Conservation (phyloP, 2,113 vertebrate genomes). For the Indri indri region DNA sequence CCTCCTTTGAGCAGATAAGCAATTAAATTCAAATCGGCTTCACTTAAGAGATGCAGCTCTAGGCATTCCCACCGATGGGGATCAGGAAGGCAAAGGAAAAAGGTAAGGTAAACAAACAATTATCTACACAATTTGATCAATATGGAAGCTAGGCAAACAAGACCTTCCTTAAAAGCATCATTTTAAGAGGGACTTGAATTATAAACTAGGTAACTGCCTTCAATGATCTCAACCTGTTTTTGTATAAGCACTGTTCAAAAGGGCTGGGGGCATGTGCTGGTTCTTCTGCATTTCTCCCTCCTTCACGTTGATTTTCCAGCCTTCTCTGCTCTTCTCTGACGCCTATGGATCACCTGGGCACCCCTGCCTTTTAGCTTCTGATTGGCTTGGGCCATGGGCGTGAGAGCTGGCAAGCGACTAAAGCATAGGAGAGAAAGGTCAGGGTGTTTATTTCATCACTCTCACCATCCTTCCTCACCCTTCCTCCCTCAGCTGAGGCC, state of each 20-base stretch:
- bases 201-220: conserved; percentile 44
- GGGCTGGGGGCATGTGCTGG: not conserved
- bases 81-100: conserved; percentile 45
- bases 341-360: not conserved
- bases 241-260: conserved; percentile 26
- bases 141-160: conserved; percentile 44
- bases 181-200: conserved; percentile 53
- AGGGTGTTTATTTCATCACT: not conserved
- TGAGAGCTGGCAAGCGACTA: not conserved
- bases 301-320: not conserved
- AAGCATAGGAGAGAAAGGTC: conserved; percentile 1
- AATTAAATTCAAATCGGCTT: conserved; percentile 69
- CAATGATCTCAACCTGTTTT: conserved; percentile 48
- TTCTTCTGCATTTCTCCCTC: not conserved
- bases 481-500: not conserved
- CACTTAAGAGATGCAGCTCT: conserved; percentile 59
- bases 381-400: not conserved
- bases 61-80: conserved; percentile 49
- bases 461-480: not conserved
- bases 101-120: conserved; percentile 61
- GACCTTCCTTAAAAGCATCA: conserved; percentile 68
- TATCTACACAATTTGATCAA: conserved; percentile 69
- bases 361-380: not conserved
- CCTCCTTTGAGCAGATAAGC: conserved; percentile 25
- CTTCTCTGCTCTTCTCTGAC: not conserved